Conservation (phyloP, 2,888 invertebrate species). For the Blastobasis lacticolella region DNA sequence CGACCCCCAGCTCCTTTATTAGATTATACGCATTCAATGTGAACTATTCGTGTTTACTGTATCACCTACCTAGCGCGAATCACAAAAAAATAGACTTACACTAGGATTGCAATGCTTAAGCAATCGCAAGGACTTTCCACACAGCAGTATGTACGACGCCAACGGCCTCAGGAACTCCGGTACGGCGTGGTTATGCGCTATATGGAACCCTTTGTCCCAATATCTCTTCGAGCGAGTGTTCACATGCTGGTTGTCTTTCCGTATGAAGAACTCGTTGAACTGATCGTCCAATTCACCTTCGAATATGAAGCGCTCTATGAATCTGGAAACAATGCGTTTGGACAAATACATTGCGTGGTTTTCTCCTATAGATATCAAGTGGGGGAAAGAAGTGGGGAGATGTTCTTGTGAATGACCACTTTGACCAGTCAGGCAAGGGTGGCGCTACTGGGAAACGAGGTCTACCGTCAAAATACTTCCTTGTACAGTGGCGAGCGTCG, state of each 20-base stretch:
- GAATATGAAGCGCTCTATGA: conserved; percentile 89
- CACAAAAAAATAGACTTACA: conserved; percentile 55
- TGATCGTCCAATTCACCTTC: conserved; percentile 87
- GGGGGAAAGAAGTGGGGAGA: no score
- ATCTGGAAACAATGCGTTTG: conserved; percentile 44
- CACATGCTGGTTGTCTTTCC: conserved; percentile 77
- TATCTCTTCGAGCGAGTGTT: conserved; percentile 77
- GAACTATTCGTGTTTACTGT: no score
- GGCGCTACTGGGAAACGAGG: no score
- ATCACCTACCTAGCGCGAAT: no score
- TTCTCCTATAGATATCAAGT: no score
- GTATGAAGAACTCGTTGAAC: conserved; percentile 89
- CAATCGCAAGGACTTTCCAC: conserved; percentile 83
- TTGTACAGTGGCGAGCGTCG: no score
- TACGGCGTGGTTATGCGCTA: conserved; percentile 67
- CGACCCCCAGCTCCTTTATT: no score
- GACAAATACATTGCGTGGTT: no score
- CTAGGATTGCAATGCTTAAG: conserved; percentile 80
- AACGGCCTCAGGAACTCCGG: conserved; percentile 80
- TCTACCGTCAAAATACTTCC: no score
- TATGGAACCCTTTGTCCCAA: conserved; percentile 79
- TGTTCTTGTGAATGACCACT: no score
- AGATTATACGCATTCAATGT: no score
- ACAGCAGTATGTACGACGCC: conserved; percentile 78
- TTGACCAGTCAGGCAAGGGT: no score